Percentiles rank a stretch among this genome's conserved stretches.
Evolutionary conservation across 2,888 invertebrate genomes (phyloP).

Genomic region (Minunthozetes semirufus): DNA sequence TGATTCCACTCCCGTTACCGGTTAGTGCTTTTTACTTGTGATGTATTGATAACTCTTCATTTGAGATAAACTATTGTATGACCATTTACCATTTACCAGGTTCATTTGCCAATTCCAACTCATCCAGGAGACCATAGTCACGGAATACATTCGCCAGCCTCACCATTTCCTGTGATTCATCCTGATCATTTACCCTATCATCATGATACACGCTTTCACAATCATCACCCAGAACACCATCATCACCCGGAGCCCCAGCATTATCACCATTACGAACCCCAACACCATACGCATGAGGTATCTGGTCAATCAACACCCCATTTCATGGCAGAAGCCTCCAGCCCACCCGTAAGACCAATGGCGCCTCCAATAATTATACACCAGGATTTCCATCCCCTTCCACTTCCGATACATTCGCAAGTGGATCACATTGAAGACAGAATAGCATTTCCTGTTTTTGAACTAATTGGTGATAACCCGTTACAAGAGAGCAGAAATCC

Average conservation of each 20-base stretch:
- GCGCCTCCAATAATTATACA: not conserved
- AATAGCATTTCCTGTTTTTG: too few species aligned
- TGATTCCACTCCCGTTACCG: not conserved
- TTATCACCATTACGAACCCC: not conserved
- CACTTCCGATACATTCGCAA: too few species aligned
- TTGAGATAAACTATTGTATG: too few species aligned
- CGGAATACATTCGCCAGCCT: too few species aligned
- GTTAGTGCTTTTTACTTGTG: not conserved
- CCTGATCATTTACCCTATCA: too few species aligned
- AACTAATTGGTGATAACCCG: too few species aligned
- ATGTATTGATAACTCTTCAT: not conserved
- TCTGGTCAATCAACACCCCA: not conserved
- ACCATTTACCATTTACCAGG: not conserved
- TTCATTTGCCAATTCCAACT: not conserved
- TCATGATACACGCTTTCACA: not conserved
- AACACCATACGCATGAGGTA: not conserved
- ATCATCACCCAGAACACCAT: not conserved
- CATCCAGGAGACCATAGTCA: too few species aligned
- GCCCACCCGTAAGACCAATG: not conserved
- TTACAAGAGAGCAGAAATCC: too few species aligned
- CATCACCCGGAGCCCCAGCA: not conserved
- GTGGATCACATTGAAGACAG: too few species aligned
- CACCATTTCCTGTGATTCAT: too few species aligned
- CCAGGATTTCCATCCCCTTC: too few species aligned
- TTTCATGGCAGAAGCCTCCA: not conserved